Base-by-base conservation (phyloP, 1,140 invertebrate species). In the Drosophila novamexicana region DNA sequence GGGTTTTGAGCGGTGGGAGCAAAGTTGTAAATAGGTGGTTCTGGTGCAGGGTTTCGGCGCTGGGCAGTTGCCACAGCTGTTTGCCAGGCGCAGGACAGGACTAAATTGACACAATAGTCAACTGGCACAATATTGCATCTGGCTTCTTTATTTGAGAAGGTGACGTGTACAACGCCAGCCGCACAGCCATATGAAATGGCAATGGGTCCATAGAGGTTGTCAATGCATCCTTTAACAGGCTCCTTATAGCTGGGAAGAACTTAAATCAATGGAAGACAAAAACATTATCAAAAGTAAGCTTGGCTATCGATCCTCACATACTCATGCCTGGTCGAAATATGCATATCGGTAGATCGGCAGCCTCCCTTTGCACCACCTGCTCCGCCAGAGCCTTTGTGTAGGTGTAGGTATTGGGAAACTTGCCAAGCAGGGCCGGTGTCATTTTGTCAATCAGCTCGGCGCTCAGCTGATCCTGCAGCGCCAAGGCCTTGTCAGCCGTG, bases 151-250 rank as follows among this genome's bases (percentile, higher is more conserved):
- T 95, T 91, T 74, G 14, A 14, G 14, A 14, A 14, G 14, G 14
- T 58, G 1, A 95, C 94, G 56, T 96, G 94, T 7, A 98, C 84
- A 1, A 97, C 92, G n/a, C 97, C 97, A 42, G 95, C 94, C 7
- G 95, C 96, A 36, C 94, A 94, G 2, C 95, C 95, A 10, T 94
- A 94, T 6, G 95, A 72, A 0, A 95, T 92, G 34, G 96, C 97
- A 63, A 96, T 97, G 1, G 97, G 96, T 50, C 97, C 97, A 91
- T 98, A 98, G 75, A 97, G 93, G 85, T 98, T 98, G 91, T 98
- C 97, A 44, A 98, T 97, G 96, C 97, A 98, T 1, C 96, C 96
- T 18, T 90, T 71, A 0, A 94, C 74, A 0, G 95, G 95, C 72
- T 98, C 97, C 67, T 95, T 94, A 92, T 95, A 96, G 1, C 96